Evolutionary conservation across 1,140 invertebrate species (phyloP).

Genomic region (Hylyphantes graminicola): DNA sequence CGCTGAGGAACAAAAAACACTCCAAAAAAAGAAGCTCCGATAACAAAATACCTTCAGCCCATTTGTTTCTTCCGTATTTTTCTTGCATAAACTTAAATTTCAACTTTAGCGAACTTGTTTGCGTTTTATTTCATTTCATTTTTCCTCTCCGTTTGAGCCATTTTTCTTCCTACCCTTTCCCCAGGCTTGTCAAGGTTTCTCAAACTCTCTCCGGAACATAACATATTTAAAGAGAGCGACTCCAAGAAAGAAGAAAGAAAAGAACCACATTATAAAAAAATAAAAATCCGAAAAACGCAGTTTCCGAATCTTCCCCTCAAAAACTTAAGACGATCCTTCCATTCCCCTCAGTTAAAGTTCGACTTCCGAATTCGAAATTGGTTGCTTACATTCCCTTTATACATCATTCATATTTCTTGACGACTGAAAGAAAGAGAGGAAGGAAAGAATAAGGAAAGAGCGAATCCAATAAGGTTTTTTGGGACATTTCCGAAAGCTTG

Average conservation of each 20-base stretch:
- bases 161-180: slow-evolving; percentile 39
- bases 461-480: slow-evolving; percentile 57
- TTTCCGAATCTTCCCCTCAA: background rate
- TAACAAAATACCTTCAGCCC: slow-evolving; percentile 46
- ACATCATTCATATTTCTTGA: slow-evolving; percentile 61
- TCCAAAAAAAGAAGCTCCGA: slow-evolving; percentile 8
- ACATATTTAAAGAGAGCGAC: slow-evolving; percentile 52
- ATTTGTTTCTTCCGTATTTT: slow-evolving; percentile 54
- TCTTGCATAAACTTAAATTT: slow-evolving; percentile 56
- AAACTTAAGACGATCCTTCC: slow-evolving; percentile 36
- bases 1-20: slow-evolving; percentile 23
- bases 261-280: background rate
- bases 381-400: slow-evolving; percentile 60
- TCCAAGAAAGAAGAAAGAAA: slow-evolving; percentile 26
- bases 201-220: slow-evolving; percentile 39
- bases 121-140: slow-evolving; percentile 57
- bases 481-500: slow-evolving; percentile 57
- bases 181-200: slow-evolving; percentile 29
- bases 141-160: slow-evolving; percentile 43
- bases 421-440: slow-evolving; percentile 41
- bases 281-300: slow-evolving; percentile 15
- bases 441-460: slow-evolving; percentile 17
- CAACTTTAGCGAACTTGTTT: slow-evolving; percentile 50
- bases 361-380: slow-evolving; percentile 59
- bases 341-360: slow-evolving; percentile 17